Conservation (phyloP, 2,888 invertebrate genomes). For the Xanthia togata region DNA sequence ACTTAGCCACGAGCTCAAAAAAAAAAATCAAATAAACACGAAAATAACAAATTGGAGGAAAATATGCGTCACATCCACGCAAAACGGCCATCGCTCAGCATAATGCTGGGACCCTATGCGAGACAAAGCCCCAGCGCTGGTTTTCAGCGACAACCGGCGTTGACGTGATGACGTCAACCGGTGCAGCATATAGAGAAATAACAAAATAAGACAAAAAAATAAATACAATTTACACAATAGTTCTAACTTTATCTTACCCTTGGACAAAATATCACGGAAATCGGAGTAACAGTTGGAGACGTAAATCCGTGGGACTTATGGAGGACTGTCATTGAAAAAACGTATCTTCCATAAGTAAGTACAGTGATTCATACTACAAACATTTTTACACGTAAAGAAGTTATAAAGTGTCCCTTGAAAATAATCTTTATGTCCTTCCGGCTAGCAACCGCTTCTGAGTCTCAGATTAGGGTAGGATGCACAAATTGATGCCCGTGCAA, state of each 20-base stretch:
- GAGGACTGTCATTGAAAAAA: slow-evolving; percentile 15
- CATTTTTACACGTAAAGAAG: slow-evolving; percentile 22
- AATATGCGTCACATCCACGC: too few relatives aligned
- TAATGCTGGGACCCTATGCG: too few relatives aligned
- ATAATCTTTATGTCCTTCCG: slow-evolving; percentile 54
- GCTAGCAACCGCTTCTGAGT: slow-evolving; percentile 51
- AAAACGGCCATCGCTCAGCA: too few relatives aligned
- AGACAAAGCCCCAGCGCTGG: too few relatives aligned
- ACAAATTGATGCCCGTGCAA: slow-evolving; percentile 6
- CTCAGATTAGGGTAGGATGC: slow-evolving; percentile 41
- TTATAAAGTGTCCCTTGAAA: slow-evolving; percentile 51
- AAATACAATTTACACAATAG: too few relatives aligned
- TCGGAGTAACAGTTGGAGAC: slow-evolving; percentile 3
- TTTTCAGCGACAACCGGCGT: too few relatives aligned
- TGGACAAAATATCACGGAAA: slow-evolving; percentile 33
- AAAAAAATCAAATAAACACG: too few relatives aligned
- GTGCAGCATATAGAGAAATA: too few relatives aligned
- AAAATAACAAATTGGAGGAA: too few relatives aligned
- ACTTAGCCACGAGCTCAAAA: too few relatives aligned
- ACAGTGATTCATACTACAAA: slow-evolving; percentile 49
- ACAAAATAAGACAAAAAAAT: too few relatives aligned
- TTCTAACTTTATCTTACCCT: slow-evolving; percentile 12
- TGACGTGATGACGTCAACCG: too few relatives aligned
- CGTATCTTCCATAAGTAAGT: slow-evolving; percentile 1
- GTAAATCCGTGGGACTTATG: neutral